These are phyloP conservation scores for Disparrhopalites patrizii DNA, from an alignment of 2,888 invertebrate genomes.

Conservation along the genomic window DNA sequence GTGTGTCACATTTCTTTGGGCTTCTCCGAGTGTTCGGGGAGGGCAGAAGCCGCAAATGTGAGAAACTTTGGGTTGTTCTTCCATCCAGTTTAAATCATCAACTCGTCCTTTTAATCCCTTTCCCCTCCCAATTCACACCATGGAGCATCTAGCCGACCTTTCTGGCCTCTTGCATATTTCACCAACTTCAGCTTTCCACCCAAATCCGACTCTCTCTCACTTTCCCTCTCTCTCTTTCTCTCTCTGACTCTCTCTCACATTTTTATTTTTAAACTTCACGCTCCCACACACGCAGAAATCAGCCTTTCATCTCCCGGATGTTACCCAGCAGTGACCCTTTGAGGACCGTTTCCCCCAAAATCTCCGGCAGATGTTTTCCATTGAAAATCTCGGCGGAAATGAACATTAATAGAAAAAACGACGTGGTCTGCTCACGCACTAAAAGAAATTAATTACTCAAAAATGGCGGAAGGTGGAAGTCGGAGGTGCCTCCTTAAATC, in stretches of 20 bases:
- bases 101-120: not conserved
- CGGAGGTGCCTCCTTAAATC: not conserved
- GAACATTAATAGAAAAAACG: too few relatives aligned
- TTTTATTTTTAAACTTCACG: not conserved
- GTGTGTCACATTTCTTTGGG: constrained; percentile 1
- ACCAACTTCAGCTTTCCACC: too few relatives aligned
- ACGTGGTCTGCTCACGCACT: not conserved
- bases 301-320: too few relatives aligned
- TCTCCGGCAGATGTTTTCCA: too few relatives aligned
- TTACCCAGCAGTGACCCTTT: too few relatives aligned
- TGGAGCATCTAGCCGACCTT: not conserved
- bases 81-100: constrained; percentile 4
- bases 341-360: too few relatives aligned
- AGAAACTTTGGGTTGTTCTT: constrained; percentile 2
- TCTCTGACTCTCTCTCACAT: not conserved
- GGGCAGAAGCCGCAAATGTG: not conserved
- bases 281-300: not conserved
- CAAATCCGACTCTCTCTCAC: not conserved
- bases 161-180: too few relatives aligned
- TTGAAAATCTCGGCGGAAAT: too few relatives aligned
- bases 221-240: not conserved
- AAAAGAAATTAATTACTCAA: not conserved
- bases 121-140: not conserved
- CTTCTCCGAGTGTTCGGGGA: not conserved
- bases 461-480: too few relatives aligned